These are phyloP conservation scores for Oscheius sp. DNA, from an alignment of 2,888 invertebrate species.

Conservation along the genomic window DNA sequence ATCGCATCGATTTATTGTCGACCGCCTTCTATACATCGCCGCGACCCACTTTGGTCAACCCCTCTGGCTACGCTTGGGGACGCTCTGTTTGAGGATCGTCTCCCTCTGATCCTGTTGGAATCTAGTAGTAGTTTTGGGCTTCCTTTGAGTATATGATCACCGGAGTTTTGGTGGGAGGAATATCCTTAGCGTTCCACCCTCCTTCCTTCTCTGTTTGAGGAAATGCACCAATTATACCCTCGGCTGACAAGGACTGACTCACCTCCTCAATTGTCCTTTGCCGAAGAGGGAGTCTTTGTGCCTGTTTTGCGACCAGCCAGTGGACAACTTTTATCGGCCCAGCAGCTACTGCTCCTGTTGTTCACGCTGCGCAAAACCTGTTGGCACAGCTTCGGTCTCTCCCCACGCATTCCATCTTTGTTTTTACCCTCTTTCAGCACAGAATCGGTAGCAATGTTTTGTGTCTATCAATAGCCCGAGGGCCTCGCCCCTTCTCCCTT, in stretches of 20 bases:
- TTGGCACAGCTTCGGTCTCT: constrained; percentile 17
- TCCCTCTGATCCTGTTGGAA: too few species aligned
- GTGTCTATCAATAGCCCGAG: constrained; percentile 1
- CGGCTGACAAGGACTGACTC: background rate
- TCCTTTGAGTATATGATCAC: too few species aligned
- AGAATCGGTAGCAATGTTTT: background rate
- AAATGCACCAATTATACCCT: background rate
- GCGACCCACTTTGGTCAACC: constrained; percentile 29
- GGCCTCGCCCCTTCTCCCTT: background rate
- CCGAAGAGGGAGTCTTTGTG: background rate
- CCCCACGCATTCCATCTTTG: constrained; percentile 3
- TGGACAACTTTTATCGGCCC: too few species aligned
- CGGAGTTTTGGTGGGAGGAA: too few species aligned
- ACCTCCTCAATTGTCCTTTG: background rate
- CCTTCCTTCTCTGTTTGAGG: background rate
- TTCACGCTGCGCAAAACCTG: constrained; percentile 9
- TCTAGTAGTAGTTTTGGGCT: background rate
- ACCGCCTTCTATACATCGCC: constrained; percentile 36
- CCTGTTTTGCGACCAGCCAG: too few species aligned
- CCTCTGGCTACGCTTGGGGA: too few species aligned
- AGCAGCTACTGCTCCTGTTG: constrained; percentile 10
- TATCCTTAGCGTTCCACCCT: background rate
- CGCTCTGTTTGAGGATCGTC: too few species aligned
- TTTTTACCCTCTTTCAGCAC: background rate
- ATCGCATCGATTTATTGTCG: constrained; percentile 36